These are phyloP conservation scores for Aplysia californica DNA, from an alignment of 1,140 invertebrate genomes.

Conservation along the genomic window DNA sequence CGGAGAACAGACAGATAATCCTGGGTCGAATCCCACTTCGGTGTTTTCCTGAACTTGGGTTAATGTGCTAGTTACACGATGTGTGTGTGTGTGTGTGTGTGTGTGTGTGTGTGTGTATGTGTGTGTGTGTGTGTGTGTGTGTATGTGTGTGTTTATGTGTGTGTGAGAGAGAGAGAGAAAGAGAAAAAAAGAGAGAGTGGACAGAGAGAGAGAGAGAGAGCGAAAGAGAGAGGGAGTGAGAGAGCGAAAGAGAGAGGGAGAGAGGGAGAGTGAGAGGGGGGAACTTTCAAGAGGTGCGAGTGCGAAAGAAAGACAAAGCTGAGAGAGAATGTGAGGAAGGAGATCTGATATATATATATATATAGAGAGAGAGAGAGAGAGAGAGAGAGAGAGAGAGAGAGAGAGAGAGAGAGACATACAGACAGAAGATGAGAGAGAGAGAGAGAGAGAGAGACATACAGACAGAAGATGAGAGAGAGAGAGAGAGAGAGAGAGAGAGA, in stretches of 20 bases:
- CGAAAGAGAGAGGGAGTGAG: not conserved
- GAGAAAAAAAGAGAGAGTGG: not conserved
- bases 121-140: too few relatives aligned
- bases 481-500: too few relatives aligned
- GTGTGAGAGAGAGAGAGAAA: not conserved
- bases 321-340: not conserved
- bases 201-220: not conserved
- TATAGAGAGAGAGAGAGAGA: not conserved
- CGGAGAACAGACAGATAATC: too few relatives aligned
- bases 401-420: not conserved
- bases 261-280: conserved; percentile 4
- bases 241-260: not conserved
- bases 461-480: not conserved
- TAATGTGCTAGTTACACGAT: too few relatives aligned
- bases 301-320: not conserved
- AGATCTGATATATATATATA: not conserved
- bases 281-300: not conserved
- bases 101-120: too few relatives aligned
- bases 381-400: not conserved
- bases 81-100: too few relatives aligned
- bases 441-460: not conserved
- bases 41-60: too few relatives aligned
- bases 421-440: not conserved
- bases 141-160: too few relatives aligned
- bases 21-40: too few relatives aligned